Evolutionary conservation across 1,140 invertebrate species (phyloP).

Genomic region (Subanguina moxae): DNA sequence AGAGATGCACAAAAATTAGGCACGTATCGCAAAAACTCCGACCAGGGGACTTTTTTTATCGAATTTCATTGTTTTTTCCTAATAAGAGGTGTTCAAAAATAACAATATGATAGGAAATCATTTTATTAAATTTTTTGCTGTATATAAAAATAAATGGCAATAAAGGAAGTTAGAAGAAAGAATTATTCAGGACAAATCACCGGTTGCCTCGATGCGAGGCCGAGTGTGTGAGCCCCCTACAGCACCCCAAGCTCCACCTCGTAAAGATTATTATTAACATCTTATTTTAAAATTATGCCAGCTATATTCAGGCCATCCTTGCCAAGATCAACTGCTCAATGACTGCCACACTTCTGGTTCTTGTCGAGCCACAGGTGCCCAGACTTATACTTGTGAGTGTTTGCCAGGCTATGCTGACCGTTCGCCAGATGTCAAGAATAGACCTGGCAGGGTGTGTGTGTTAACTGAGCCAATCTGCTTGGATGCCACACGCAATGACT

Average conservation of each 20-base stretch:
- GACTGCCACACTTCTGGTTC: slow-evolving; percentile 54
- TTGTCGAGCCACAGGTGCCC: slow-evolving; percentile 51
- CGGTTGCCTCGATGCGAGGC: slow-evolving; percentile 37
- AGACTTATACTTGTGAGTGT: slow-evolving; percentile 55
- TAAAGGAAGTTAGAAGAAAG: too few relatives aligned
- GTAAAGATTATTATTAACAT: slow-evolving; percentile 6
- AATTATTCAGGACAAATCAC: slow-evolving; percentile 26
- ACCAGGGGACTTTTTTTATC: too few relatives aligned
- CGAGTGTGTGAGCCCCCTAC: slow-evolving; percentile 55
- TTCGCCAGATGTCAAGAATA: slow-evolving; percentile 41
- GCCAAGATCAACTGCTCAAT: slow-evolving; percentile 54
- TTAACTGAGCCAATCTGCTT: slow-evolving; percentile 51
- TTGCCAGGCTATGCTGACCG: slow-evolving; percentile 54
- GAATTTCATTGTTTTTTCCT: too few relatives aligned
- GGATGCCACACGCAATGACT: slow-evolving; percentile 54
- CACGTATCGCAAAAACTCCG: too few relatives aligned
- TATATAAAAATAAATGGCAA: too few relatives aligned
- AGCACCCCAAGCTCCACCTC: slow-evolving; percentile 47
- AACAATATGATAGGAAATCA: too few relatives aligned
- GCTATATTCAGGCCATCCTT: slow-evolving; percentile 46
- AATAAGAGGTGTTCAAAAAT: too few relatives aligned
- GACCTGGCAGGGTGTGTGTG: slow-evolving; percentile 41
- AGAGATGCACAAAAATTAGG: too few relatives aligned
- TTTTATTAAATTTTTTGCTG: too few relatives aligned
- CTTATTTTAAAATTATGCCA: not conserved